These are phyloP conservation scores for Drosophila mimica DNA, from an alignment of 2,888 invertebrate genomes.

Conservation along the genomic window DNA sequence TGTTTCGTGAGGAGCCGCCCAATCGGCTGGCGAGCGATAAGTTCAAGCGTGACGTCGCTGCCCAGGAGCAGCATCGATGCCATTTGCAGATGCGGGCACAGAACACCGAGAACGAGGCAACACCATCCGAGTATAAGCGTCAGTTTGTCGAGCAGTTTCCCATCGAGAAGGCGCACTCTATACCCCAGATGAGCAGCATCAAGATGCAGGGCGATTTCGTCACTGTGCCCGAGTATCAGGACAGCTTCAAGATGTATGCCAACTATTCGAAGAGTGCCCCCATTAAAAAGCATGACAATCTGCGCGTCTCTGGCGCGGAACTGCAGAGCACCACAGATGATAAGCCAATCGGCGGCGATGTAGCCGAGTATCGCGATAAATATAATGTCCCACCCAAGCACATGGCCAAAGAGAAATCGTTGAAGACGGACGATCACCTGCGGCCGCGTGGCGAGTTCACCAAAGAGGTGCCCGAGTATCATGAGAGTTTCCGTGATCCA, in stretches of 20 bases:
- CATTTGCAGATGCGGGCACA: conserved; percentile 74
- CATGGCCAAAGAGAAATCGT: conserved; percentile 69
- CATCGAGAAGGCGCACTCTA: conserved; percentile 84
- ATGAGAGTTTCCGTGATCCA: conserved; percentile 84
- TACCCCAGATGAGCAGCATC: conserved; percentile 84
- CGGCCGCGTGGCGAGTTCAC: conserved; percentile 81
- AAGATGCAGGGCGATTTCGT: conserved; percentile 83
- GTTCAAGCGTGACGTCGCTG: conserved; percentile 69
- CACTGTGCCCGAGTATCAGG: conserved; percentile 83
- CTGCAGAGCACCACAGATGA: conserved; percentile 33
- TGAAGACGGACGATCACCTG: conserved; percentile 82
- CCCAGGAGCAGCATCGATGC: conserved; percentile 71
- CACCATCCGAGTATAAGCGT: conserved; percentile 83
- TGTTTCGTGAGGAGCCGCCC: conserved; percentile 69
- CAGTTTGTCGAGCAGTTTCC: conserved; percentile 83
- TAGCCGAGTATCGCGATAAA: conserved; percentile 83
- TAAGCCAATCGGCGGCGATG: conserved; percentile 33
- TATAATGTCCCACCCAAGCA: conserved; percentile 80
- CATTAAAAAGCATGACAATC: conserved; percentile 83
- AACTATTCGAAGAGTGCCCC: conserved; percentile 84
- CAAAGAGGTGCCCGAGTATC: conserved; percentile 83
- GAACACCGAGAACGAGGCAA: conserved; percentile 62
- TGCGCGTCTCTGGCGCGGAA: conserved; percentile 80
- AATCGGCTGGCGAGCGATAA: conserved; percentile 65
- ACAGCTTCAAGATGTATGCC: conserved; percentile 84